Evolutionary conservation across 2,113 vertebrate species (phyloP).

Genomic region (Tretioscincus oriximinensis): DNA sequence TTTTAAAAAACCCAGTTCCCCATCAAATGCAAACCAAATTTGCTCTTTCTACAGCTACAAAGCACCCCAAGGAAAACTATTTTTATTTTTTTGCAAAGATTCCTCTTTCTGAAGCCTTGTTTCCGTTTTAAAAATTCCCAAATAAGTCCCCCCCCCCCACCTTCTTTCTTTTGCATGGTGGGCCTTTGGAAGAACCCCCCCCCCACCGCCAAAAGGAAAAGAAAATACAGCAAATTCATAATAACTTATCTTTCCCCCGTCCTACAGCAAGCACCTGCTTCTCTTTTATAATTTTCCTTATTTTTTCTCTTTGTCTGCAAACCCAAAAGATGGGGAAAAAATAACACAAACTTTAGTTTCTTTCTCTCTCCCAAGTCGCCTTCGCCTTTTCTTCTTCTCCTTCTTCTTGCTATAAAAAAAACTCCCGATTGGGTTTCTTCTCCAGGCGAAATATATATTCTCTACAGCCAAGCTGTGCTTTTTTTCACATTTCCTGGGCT

Average conservation of each 20-base stretch:
- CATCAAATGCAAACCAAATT: too few relatives aligned
- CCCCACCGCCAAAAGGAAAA: too few relatives aligned
- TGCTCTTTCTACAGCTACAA: not conserved
- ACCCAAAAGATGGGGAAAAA: not conserved
- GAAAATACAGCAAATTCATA: too few relatives aligned
- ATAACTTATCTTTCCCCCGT: not conserved
- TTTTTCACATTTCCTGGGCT: not conserved
- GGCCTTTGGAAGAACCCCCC: not conserved
- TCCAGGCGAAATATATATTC: constrained; percentile 4
- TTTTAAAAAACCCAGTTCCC: too few relatives aligned
- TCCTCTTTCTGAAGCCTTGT: not conserved
- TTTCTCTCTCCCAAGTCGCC: not conserved
- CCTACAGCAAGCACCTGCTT: not conserved
- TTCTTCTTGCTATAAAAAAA: not conserved
- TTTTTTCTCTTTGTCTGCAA: not conserved
- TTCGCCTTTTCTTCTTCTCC: not conserved
- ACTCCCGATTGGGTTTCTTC: not conserved
- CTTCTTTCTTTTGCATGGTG: not conserved
- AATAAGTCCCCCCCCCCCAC: too few relatives aligned
- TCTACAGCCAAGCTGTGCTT: not conserved
- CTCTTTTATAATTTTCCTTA: too few relatives aligned
- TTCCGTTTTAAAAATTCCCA: not conserved
- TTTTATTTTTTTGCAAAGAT: not conserved
- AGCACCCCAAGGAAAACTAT: not conserved
- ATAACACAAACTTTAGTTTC: constrained; percentile 42